A percentile compares a stretch with the other conserved stretches of the same genome.
Conservation (phyloP, 2,113 vertebrate species). For the Bothrops jararaca region DNA sequence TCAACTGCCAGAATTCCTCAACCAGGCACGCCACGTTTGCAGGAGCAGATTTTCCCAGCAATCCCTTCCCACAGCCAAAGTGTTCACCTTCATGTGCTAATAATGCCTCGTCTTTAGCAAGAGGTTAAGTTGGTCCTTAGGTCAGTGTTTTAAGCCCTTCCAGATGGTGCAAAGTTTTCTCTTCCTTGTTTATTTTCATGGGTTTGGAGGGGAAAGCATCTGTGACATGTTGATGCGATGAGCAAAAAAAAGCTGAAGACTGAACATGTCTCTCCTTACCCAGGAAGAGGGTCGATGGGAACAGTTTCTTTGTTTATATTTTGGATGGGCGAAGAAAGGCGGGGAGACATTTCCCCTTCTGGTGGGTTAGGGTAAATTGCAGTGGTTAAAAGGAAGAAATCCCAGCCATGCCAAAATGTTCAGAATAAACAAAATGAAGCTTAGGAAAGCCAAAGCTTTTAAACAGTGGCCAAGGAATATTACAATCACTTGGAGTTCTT, state of each 20-base stretch:
- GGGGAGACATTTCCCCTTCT: constrained; percentile 21
- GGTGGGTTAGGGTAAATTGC: neutral
- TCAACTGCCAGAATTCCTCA: too few species aligned
- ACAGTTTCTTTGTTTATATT: constrained; percentile 15
- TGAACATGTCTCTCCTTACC: neutral
- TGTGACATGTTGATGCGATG: neutral
- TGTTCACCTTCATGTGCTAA: neutral
- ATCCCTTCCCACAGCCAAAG: neutral
- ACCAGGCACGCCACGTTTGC: neutral
- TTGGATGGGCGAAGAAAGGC: constrained; percentile 8
- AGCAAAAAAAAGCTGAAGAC: neutral
- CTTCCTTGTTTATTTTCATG: neutral
- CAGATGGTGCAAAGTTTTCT: neutral
- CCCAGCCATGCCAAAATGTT: neutral
- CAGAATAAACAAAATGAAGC: neutral
- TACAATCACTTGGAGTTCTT: constrained; percentile 18
- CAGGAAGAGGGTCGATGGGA: rapidly evolving
- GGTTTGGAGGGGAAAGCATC: neutral
- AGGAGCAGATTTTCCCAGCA: neutral
- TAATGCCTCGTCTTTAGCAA: neutral
- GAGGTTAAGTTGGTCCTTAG: neutral
- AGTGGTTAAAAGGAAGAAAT: neutral
- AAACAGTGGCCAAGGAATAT: neutral
- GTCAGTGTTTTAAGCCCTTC: neutral
- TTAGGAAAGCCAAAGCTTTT: constrained; percentile 25